Conservation (phyloP, 2,113 vertebrate species). For the Syrrhaptes paradoxus region DNA sequence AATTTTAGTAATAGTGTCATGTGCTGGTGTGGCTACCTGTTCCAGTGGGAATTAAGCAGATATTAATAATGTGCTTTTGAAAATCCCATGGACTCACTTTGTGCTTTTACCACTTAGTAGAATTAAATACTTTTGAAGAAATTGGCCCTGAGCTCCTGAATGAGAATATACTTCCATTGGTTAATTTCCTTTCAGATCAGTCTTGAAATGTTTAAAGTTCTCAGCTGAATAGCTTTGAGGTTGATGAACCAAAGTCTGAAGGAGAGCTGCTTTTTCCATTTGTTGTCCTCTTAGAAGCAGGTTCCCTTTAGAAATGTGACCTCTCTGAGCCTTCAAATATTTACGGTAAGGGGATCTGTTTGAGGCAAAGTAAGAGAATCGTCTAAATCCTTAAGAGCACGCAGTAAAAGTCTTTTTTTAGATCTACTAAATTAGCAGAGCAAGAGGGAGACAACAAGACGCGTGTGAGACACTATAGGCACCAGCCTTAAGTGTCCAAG, state of each 20-base stretch:
- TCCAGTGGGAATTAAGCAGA: not conserved
- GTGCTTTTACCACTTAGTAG: not conserved
- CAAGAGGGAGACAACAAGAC: not conserved
- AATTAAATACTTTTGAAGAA: slow-evolving; percentile 6
- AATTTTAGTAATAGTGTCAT: not conserved
- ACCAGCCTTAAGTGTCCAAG: not conserved
- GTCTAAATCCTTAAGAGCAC: not conserved
- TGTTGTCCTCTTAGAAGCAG: not conserved
- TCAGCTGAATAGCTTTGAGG: not conserved
- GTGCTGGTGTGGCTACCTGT: not conserved
- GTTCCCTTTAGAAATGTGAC: not conserved
- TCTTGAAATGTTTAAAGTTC: not conserved
- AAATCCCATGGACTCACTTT: not conserved
- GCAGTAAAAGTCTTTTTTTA: not conserved
- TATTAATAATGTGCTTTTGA: not conserved
- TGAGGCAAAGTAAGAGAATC: not conserved
- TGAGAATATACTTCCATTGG: not conserved
- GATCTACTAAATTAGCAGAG: not conserved
- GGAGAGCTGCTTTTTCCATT: not conserved
- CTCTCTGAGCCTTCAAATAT: not conserved
- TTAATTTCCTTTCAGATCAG: not conserved
- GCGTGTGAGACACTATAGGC: fast-evolving
- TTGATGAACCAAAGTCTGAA: not conserved
- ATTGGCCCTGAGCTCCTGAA: not conserved
- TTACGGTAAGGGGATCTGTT: not conserved